Percentiles rank a stretch among this genome's conserved stretches.
phyloP scores from a whole-genome alignment of 2,113 vertebrate genomes.

The Periophthalmus modestus region DNA sequence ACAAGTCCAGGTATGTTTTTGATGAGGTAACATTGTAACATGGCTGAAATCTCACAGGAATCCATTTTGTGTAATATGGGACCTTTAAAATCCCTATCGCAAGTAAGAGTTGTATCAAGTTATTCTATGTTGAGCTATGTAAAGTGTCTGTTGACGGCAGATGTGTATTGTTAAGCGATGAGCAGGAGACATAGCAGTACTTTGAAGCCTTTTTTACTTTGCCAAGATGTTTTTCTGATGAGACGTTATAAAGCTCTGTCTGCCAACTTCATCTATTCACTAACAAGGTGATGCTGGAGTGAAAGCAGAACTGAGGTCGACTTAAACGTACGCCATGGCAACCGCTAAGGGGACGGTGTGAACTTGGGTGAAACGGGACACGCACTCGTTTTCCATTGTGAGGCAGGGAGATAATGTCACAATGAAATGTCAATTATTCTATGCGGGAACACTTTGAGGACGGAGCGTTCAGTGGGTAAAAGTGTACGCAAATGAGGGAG shows the following conservation, averaged over 20 bases:
- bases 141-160: background rate
- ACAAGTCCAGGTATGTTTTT: too few species aligned
- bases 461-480: background rate
- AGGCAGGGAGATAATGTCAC: background rate
- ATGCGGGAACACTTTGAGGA: background rate
- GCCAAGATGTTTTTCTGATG: background rate
- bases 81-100: too few species aligned
- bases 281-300: constrained; percentile 2
- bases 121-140: background rate
- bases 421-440: background rate
- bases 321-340: background rate
- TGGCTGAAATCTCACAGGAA: too few species aligned
- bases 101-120: background rate
- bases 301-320: background rate
- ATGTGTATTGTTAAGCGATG: background rate
- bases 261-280: constrained; percentile 5
- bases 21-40: too few species aligned
- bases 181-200: background rate
- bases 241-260: background rate
- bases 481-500: background rate
- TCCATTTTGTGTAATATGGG: too few species aligned
- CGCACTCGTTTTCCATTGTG: background rate
- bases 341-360: background rate
- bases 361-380: background rate
- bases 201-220: background rate